Conservation (phyloP, 2,888 invertebrate genomes). For the Hedychridium roseum region DNA sequence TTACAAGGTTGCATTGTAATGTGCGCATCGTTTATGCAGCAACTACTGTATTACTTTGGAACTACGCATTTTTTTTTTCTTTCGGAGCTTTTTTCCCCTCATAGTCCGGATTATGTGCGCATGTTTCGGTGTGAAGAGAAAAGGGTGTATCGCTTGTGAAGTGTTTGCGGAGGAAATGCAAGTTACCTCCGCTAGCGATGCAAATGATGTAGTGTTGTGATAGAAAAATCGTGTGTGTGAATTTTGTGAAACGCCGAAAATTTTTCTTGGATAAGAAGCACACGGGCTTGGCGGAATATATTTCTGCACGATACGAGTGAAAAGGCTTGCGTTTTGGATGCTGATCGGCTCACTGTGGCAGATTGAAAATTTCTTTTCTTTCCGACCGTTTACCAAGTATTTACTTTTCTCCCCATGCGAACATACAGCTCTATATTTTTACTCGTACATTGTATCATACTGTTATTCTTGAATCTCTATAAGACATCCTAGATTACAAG, state of each 20-base stretch:
- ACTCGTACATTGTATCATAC: too few species aligned
- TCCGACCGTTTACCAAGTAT: too few species aligned
- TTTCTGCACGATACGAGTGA: slow-evolving; percentile 22
- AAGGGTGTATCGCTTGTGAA: slow-evolving; percentile 3
- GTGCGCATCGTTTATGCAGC: slow-evolving; percentile 15
- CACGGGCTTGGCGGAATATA: slow-evolving; percentile 12
- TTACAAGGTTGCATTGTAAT: slow-evolving; percentile 19
- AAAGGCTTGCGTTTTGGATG: slow-evolving; percentile 23
- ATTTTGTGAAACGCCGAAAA: slow-evolving; percentile 14
- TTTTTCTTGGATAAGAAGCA: slow-evolving; percentile 17
- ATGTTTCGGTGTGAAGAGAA: slow-evolving; percentile 17
- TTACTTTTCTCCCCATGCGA: too few species aligned
- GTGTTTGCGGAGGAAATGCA: too few species aligned
- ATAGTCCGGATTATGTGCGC: slow-evolving; percentile 21
- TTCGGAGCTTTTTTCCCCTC: slow-evolving; percentile 11
- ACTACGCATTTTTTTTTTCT: slow-evolving; percentile 10
- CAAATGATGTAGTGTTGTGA: slow-evolving; percentile 27
- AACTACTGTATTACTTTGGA: background rate
- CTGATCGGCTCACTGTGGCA: slow-evolving; percentile 26
- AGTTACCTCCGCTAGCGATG: too few species aligned
- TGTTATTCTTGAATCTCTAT: slow-evolving; percentile 24
- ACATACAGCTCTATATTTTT: too few species aligned
- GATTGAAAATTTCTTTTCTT: slow-evolving; percentile 20
- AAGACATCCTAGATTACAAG: slow-evolving; percentile 19
- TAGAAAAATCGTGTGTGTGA: slow-evolving; percentile 28